phyloP scores from a whole-genome alignment of 2,113 vertebrate species.

The Merops nubicus region DNA sequence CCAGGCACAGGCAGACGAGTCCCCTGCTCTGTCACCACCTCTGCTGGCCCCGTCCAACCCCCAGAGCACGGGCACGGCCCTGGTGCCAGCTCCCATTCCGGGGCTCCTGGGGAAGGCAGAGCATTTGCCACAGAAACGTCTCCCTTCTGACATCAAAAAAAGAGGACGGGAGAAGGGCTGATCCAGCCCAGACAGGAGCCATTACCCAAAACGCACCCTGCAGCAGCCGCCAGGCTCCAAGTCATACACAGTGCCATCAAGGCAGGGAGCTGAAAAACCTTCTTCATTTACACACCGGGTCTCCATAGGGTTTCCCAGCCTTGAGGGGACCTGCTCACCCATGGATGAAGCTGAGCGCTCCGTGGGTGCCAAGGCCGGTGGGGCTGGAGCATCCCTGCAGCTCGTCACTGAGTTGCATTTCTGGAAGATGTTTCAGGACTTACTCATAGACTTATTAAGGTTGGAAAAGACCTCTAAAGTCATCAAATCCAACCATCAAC shows the following conservation, averaged over 20 bases:
- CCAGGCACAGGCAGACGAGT: background rate
- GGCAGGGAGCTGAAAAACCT: background rate
- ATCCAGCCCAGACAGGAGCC: background rate
- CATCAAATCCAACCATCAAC: too few species aligned
- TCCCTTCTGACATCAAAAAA: background rate
- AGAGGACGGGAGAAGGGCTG: background rate
- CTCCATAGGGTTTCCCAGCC: background rate
- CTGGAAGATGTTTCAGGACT: background rate
- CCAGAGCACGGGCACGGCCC: rapidly evolving
- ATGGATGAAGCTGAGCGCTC: background rate
- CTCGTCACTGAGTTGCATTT: rapidly evolving
- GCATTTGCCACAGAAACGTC: background rate
- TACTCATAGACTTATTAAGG: too few species aligned
- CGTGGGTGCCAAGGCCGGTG: rapidly evolving
- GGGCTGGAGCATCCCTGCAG: background rate
- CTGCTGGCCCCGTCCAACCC: background rate
- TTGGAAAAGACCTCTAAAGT: too few species aligned
- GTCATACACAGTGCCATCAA: background rate
- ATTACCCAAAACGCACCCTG: background rate
- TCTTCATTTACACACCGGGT: rapidly evolving
- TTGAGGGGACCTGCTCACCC: background rate
- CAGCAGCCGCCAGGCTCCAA: background rate
- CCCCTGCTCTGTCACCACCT: background rate
- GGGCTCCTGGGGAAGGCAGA: background rate
- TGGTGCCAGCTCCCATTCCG: rapidly evolving